A percentile compares a stretch with the other conserved stretches of the same genome.
phyloP scores from a whole-genome alignment of 92 coral and sea anemone species.

The Actinostola sp. region DNA sequence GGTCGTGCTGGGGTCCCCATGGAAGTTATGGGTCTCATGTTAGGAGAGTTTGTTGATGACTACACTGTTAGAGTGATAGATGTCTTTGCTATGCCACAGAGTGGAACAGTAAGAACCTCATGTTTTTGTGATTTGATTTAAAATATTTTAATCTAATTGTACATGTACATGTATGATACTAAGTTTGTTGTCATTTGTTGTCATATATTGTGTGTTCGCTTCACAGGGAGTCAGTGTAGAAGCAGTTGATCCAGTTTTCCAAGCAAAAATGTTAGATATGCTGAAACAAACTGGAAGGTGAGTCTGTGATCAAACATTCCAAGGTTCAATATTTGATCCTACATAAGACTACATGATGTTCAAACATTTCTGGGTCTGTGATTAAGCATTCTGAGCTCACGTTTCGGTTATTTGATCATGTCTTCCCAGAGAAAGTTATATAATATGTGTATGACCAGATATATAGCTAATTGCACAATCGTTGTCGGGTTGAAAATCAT shows the following conservation, averaged over 20 bases:
- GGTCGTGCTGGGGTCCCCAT: slow-evolving; percentile 99
- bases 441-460: no score
- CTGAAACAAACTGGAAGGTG: slow-evolving; percentile 93
- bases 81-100: slow-evolving; percentile 99
- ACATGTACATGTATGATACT: not conserved
- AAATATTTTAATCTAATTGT: not conserved
- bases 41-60: slow-evolving; percentile 99
- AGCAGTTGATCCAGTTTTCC: slow-evolving; percentile 98
- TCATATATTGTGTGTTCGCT: not conserved
- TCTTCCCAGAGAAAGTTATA: no score
- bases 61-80: slow-evolving; percentile 97
- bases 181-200: not conserved
- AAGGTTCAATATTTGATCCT: no score
- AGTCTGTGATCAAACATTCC: not conserved
- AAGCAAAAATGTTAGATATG: slow-evolving; percentile 99
- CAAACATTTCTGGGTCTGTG: no score
- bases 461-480: no score
- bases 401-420: no score
- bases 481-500: no score
- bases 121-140: not conserved
- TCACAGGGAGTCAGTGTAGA: slow-evolving; percentile 97
- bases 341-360: no score
- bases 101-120: slow-evolving; percentile 90
- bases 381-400: no score
- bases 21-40: slow-evolving; percentile 99